phyloP scores from a whole-genome alignment of 2,888 invertebrate species.

The Thecocarcelia acutangulata region DNA sequence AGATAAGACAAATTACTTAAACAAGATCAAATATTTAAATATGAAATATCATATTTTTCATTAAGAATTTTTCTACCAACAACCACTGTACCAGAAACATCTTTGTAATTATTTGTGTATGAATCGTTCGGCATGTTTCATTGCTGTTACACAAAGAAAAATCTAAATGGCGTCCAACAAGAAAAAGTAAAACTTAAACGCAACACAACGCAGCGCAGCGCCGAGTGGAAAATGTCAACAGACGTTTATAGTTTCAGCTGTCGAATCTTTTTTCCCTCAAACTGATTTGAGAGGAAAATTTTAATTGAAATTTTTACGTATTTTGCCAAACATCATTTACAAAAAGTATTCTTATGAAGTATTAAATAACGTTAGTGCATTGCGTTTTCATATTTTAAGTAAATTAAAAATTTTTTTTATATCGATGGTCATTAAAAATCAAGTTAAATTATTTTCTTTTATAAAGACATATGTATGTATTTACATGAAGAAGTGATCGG shows the following conservation, averaged over 20 bases:
- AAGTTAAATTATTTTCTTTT: slow-evolving; percentile 44
- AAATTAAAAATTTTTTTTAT: neutral
- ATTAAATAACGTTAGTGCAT: slow-evolving; percentile 19
- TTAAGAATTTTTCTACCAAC: neutral
- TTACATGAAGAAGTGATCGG: neutral
- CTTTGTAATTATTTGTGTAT: slow-evolving; percentile 29
- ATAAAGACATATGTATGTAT: neutral
- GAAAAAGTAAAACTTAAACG: slow-evolving; percentile 23
- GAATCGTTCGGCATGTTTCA: slow-evolving; percentile 13
- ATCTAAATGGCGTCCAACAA: slow-evolving; percentile 39
- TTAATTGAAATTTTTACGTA: slow-evolving; percentile 14
- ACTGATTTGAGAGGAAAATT: neutral
- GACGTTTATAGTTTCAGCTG: slow-evolving; percentile 62
- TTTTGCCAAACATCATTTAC: slow-evolving; percentile 5
- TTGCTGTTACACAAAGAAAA: slow-evolving; percentile 3
- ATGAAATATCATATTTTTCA: too few relatives aligned
- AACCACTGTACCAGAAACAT: slow-evolving; percentile 24
- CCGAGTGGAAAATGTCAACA: slow-evolving; percentile 66
- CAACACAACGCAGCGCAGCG: slow-evolving; percentile 39
- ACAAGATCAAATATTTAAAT: too few relatives aligned
- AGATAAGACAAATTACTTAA: too few relatives aligned
- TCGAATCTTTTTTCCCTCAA: slow-evolving; percentile 23
- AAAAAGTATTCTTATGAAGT: neutral
- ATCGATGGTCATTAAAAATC: neutral
- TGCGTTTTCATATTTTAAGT: neutral